Evolutionary conservation across 1,140 invertebrate species (phyloP), one percentile per base, ranked within the genome.

Genomic region (Hydropsyche tenuis): DNA sequence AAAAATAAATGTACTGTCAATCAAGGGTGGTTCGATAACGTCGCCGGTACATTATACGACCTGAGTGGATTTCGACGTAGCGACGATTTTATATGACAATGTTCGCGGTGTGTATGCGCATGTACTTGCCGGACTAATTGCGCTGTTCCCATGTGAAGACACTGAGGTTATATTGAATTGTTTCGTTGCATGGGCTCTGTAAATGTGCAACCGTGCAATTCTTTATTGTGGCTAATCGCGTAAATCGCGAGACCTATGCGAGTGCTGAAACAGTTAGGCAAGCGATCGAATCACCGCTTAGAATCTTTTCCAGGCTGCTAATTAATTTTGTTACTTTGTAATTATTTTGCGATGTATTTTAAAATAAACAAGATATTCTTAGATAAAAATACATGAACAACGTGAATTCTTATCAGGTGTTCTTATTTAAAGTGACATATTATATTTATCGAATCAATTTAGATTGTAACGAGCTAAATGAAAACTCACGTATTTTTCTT

Each of bases 231-330:
- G 45, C 48, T 22, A 4, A 60, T 60, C 16, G 23, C 53, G 20
- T 6, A 6, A 30, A 37, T 30, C 27, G 14, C 2, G 16, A 9
- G 30, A 37, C 9, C 30, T 37, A 37, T 53, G 5, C n/a, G 30
- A 66, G n/a, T 20, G 62, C 20, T 42, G 63, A 43, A 45, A 45
- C 63, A 12, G 63, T 66, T 66, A 22, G 18, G 30, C n/a, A 66
- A 45, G 30, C 37, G 1, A 18, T 66, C 14, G 6, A 43, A 43
- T 66, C 30, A 16, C 18, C 45, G 11, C 45, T 46, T 2, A 2
- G 45, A 16, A 16, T 46, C 45, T n/a, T n/a, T n/a, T 46, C 45
- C 18, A 2, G n/a, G n/a, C n/a, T n/a, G n/a, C n/a, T n/a, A n/a
- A n/a, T n/a, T n/a, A n/a, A n/a, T n/a, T n/a, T n/a, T n/a, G n/a